Percentiles rank a stretch among this genome's conserved stretches.
These are phyloP conservation scores for Apteryx mantelli DNA, from an alignment of 2,113 vertebrate genomes.

Conservation along the genomic window DNA sequence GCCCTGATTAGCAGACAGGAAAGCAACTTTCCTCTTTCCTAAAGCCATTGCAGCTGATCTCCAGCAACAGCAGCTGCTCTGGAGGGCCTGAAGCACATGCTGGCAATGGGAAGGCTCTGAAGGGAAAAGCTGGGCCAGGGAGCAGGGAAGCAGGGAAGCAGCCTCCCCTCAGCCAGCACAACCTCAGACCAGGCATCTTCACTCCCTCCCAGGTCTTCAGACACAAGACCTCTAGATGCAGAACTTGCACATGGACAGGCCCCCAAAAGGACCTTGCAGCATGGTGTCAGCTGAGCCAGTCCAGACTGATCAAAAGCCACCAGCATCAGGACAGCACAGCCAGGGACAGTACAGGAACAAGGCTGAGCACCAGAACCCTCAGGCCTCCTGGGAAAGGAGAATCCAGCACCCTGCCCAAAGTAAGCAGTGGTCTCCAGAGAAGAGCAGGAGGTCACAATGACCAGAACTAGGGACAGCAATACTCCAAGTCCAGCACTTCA, in stretches of 20 bases:
- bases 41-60: not conserved
- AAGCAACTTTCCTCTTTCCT: slow-evolving; percentile 26
- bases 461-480: not conserved
- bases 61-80: not conserved
- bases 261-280: accelerated
- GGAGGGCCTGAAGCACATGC: not conserved
- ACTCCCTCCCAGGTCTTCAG: not conserved
- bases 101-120: not conserved
- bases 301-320: not conserved
- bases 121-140: not conserved
- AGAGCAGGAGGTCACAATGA: not conserved
- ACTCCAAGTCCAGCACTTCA: not conserved
- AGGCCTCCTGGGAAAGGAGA: not conserved
- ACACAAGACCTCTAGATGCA: accelerated
- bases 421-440: not conserved
- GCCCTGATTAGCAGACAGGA: slow-evolving; percentile 69
- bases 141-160: not conserved
- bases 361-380: not conserved
- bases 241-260: not conserved
- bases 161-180: not conserved
- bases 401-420: not conserved
- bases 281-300: not conserved
- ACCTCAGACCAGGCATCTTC: not conserved
- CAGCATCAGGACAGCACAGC: not conserved
- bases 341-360: not conserved